These are phyloP conservation scores for Dendroctonus valens DNA, from an alignment of 1,140 invertebrate species.

Conservation along the genomic window DNA sequence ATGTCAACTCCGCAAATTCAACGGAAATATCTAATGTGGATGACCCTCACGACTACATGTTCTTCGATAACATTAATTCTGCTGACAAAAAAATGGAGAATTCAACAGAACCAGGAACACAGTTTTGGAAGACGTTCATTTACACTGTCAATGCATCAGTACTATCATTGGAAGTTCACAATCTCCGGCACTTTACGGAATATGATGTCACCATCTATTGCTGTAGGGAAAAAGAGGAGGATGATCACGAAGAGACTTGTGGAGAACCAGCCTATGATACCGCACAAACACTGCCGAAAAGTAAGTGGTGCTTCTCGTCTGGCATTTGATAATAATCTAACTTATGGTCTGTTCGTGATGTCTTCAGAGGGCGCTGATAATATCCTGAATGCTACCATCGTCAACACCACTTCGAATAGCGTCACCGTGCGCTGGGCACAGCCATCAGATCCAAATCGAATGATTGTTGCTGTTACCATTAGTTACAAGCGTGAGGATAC, in stretches of 20 bases:
- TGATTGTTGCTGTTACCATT: constrained; percentile 80
- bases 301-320: too few relatives aligned
- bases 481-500: constrained; percentile 66
- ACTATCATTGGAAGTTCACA: constrained; percentile 56
- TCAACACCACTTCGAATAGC: constrained; percentile 48
- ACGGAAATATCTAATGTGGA: too few relatives aligned
- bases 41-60: too few relatives aligned
- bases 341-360: neutral
- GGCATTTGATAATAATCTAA: neutral
- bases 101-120: constrained; percentile 33
- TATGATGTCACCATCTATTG: constrained; percentile 72
- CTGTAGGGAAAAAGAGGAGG: constrained; percentile 60
- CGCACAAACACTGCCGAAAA: constrained; percentile 38
- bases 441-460: constrained; percentile 80
- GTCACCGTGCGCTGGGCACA: constrained; percentile 72
- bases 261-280: constrained; percentile 50
- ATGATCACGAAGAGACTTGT: constrained; percentile 50
- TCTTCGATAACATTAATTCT: too few relatives aligned
- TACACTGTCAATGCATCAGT: constrained; percentile 33
- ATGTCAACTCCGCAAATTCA: constrained; percentile 11
- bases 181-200: constrained; percentile 69
- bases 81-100: constrained; percentile 11
- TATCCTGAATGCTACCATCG: constrained; percentile 54
- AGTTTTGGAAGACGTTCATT: constrained; percentile 37
- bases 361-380: constrained; percentile 50